Conservation (phyloP, 2,797 vertebrate species). For the Gadopsis bispinosus region DNA sequence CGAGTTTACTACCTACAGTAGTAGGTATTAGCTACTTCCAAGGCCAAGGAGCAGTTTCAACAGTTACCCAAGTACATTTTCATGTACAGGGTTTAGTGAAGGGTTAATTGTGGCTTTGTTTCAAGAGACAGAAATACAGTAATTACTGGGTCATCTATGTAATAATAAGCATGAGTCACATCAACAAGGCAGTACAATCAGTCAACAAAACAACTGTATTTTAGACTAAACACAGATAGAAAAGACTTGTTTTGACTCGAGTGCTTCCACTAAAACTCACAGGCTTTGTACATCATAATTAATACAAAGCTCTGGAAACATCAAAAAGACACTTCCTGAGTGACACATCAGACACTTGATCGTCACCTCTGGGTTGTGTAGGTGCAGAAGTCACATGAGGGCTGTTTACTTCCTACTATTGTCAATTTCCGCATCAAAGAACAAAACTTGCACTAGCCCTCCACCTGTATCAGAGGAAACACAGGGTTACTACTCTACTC, state of each 20-base stretch:
- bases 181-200: slow-evolving; percentile 5
- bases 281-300: slow-evolving; percentile 1
- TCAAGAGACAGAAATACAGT: not conserved
- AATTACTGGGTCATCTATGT: slow-evolving; percentile 16
- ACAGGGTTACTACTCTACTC: slow-evolving; percentile 43
- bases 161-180: slow-evolving; percentile 5
- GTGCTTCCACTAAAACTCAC: not conserved
- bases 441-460: not conserved
- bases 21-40: too few species aligned
- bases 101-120: not conserved
- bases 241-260: not conserved
- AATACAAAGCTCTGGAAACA: slow-evolving; percentile 32
- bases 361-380: slow-evolving; percentile 6
- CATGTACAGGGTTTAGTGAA: too few species aligned
- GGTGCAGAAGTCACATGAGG: slow-evolving; percentile 15
- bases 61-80: not conserved
- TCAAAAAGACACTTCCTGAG: not conserved
- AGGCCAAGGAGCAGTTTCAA: not conserved
- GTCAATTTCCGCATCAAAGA: slow-evolving; percentile 36
- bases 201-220: slow-evolving; percentile 16
- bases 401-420: slow-evolving; percentile 33
- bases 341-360: slow-evolving; percentile 2
- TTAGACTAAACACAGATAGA: not conserved
- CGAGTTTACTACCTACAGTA: too few species aligned
- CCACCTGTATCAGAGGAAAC: slow-evolving; percentile 49